These are phyloP conservation scores for rat (Rattus norvegicus) DNA, from an alignment of 2,113 vertebrate species.

Conservation along the genomic window GRCr8 NC_086019.1:125287501-125288000, in stretches of 20 bases:
- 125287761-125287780: background rate
- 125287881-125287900: background rate
- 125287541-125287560: no score
- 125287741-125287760: background rate
- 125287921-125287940: background rate
- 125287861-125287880: background rate
- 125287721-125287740: background rate
- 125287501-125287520: no score
- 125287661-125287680: no score
- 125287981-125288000: background rate
- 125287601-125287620: no score
- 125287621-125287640: no score
- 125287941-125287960: background rate
- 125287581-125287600: no score
- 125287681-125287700: no score
- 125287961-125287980: background rate
- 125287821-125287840: background rate
- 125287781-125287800: background rate
- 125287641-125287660: no score
- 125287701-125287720: background rate
- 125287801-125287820: background rate
- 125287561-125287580: no score
- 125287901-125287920: background rate
- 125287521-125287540: no score
- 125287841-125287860: background rate